Evolutionary conservation across 1,140 invertebrate species (phyloP).

Genomic region (Glossosoma conforme): DNA sequence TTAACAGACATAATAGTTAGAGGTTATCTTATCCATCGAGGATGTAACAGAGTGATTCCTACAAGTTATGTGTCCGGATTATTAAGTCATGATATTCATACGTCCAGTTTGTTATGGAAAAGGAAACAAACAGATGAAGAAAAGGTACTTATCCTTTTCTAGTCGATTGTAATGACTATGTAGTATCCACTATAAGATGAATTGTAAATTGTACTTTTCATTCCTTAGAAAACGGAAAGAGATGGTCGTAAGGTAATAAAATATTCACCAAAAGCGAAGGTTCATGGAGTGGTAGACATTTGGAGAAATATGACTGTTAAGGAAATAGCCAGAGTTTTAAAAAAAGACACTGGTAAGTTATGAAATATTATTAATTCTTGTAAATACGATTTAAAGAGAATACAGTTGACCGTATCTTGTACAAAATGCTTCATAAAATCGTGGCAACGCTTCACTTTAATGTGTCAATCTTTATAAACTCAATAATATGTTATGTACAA

Average conservation of each 20-base stretch:
- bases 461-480: not conserved
- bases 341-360: conserved; percentile 50
- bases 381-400: not conserved
- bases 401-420: too few species aligned
- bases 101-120: conserved; percentile 11
- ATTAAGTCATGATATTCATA: conserved; percentile 14
- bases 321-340: conserved; percentile 61
- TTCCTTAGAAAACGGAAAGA: conserved; percentile 35
- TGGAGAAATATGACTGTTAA: conserved; percentile 75
- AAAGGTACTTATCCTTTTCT: conserved; percentile 7
- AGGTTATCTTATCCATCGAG: not conserved
- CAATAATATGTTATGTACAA: not conserved
- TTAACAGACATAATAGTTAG: not conserved
- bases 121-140: conserved; percentile 22
- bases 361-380: not conserved
- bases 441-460: too few species aligned
- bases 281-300: conserved; percentile 53
- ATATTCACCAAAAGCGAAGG: conserved; percentile 42
- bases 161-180: not conserved
- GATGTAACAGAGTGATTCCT: not conserved
- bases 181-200: not conserved
- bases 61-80: not conserved
- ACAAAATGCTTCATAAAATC: not conserved
- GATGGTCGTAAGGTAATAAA: conserved; percentile 38
- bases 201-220: not conserved